These are phyloP conservation scores for Hemaris fuciformis DNA, from an alignment of 2,888 invertebrate genomes.

Conservation along the genomic window DNA sequence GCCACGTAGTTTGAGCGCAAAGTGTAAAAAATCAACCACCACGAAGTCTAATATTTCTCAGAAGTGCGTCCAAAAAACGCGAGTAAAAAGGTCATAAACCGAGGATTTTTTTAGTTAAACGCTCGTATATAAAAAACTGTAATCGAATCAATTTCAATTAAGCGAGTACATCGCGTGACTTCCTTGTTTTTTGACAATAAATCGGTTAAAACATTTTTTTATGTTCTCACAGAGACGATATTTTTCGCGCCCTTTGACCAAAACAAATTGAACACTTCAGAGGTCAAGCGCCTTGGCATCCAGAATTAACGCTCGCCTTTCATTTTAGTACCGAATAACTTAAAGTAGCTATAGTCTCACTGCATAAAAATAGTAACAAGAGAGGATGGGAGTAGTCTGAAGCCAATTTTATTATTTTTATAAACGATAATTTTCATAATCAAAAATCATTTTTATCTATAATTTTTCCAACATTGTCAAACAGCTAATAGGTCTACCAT, in stretches of 20 bases:
- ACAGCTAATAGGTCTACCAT: neutral
- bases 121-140: neutral
- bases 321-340: too few relatives aligned
- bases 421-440: too few relatives aligned
- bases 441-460: neutral
- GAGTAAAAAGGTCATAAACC: neutral
- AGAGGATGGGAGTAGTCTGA: too few relatives aligned
- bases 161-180: slow-evolving; percentile 1
- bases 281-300: too few relatives aligned
- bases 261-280: neutral
- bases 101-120: neutral
- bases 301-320: too few relatives aligned
- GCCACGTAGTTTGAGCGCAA: neutral
- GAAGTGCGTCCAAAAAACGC: neutral
- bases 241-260: neutral
- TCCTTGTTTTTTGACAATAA: neutral
- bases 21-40: neutral
- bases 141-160: slow-evolving; percentile 4
- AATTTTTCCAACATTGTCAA: too few relatives aligned
- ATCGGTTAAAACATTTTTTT: neutral
- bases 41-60: neutral
- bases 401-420: too few relatives aligned
- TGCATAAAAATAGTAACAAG: too few relatives aligned
- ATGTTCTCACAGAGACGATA: neutral
- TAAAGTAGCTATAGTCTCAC: too few relatives aligned